phyloP scores from a whole-genome alignment of 2,113 vertebrate species.

The Onychostoma macrolepis region DNA sequence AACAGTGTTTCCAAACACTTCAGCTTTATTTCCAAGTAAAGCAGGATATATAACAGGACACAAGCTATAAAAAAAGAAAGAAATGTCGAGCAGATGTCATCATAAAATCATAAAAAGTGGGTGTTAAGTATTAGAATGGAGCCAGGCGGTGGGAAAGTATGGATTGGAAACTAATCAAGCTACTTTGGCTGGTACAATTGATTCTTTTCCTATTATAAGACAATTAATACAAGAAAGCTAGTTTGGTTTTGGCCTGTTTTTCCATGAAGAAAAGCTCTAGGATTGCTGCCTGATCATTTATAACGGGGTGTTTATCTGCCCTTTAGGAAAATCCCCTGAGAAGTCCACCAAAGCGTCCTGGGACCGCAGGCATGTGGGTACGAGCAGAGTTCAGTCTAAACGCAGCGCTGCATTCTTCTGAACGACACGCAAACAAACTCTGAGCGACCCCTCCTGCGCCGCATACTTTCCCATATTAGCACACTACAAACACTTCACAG shows the following conservation, averaged over 20 bases:
- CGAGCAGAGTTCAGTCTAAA: not conserved
- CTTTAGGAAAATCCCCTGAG: not conserved
- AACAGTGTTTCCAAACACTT: not conserved
- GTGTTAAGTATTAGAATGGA: not conserved
- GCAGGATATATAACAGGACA: not conserved
- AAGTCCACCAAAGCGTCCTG: not conserved
- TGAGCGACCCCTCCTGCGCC: not conserved
- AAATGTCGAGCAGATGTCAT: not conserved
- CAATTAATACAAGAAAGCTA: no score
- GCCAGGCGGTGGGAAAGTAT: no score
- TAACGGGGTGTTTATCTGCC: not conserved
- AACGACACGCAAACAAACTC: not conserved
- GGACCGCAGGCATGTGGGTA: not conserved
- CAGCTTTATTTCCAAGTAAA: not conserved
- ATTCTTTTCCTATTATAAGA: no score
- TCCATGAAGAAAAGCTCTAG: not conserved
- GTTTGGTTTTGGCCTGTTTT: not conserved
- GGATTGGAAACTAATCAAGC: not conserved
- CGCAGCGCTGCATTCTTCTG: not conserved
- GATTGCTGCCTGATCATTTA: not conserved
- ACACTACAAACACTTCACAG: not conserved
- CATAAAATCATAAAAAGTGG: not conserved
- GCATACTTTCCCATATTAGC: slow-evolving; percentile 12
- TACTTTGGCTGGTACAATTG: not conserved
- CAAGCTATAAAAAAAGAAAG: not conserved